These are phyloP conservation scores for Chaetogeoica ovagalla DNA, from an alignment of 2,888 invertebrate genomes.

Conservation along the genomic window DNA sequence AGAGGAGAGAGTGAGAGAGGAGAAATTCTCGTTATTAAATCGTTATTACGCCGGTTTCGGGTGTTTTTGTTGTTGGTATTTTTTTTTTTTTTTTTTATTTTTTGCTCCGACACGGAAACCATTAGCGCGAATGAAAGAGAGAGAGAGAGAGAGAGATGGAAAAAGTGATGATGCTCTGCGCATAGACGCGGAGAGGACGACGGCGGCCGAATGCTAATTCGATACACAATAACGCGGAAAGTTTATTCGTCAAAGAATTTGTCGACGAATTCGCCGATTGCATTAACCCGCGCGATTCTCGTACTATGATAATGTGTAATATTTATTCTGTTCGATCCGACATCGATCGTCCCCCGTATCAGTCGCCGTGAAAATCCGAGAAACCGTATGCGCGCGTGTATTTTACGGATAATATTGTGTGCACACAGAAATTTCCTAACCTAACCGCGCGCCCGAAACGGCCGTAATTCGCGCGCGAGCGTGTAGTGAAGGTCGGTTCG, in stretches of 20 bases:
- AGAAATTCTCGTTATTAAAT: slow-evolving; percentile 48
- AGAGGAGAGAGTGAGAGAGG: neutral
- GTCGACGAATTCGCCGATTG: slow-evolving; percentile 36
- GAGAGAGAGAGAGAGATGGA: no score
- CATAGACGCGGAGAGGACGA: no score
- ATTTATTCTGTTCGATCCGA: neutral
- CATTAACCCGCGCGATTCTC: neutral
- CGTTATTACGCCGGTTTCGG: slow-evolving; percentile 48
- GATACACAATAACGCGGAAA: slow-evolving; percentile 39
- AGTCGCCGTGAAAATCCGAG: no score
- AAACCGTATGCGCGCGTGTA: no score
- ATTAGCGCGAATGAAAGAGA: slow-evolving; percentile 37
- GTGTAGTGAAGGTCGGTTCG: no score
- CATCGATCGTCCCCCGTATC: no score
- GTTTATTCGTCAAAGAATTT: slow-evolving; percentile 44
- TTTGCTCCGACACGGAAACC: slow-evolving; percentile 27
- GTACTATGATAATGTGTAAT: no score
- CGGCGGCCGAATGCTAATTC: slow-evolving; percentile 43
- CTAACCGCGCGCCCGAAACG: no score
- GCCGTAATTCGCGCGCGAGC: no score
- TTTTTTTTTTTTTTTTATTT: neutral
- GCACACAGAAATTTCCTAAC: no score
- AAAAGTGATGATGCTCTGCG: no score
- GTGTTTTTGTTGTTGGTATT: neutral
- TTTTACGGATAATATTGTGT: no score